Evolutionary conservation across 2,113 vertebrate species (phyloP).

Genomic region (Chunga burmeisteri): DNA sequence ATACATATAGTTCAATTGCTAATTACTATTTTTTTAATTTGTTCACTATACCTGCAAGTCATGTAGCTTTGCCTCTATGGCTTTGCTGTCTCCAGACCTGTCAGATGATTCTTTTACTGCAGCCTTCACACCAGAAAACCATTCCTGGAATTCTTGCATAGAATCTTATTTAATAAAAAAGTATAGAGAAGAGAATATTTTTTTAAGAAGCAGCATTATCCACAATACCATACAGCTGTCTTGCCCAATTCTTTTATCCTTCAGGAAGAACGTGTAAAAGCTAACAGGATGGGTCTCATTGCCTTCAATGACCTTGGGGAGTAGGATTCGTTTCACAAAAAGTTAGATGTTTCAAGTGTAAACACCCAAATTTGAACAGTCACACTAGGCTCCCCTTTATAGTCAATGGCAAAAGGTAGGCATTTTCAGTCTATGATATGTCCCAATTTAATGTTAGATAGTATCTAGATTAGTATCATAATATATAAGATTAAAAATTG

Average conservation of each 20-base stretch:
- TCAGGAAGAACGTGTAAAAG: not conserved
- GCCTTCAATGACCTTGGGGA: not conserved
- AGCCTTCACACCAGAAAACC: conserved; percentile 81
- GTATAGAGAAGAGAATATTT: not conserved
- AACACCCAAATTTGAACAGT: not conserved
- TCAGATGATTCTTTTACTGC: conserved; percentile 80
- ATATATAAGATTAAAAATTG: not conserved
- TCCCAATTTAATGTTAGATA: not conserved
- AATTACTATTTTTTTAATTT: not conserved
- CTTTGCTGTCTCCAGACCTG: conserved; percentile 80
- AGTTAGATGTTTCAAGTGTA: not conserved
- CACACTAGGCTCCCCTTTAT: not conserved
- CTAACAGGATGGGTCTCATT: not conserved
- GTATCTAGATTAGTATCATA: not conserved
- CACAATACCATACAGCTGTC: not conserved
- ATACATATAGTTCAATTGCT: not conserved
- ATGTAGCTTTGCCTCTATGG: conserved; percentile 80
- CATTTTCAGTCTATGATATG: not conserved
- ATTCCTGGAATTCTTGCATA: conserved; percentile 86
- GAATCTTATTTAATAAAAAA: conserved; percentile 76
- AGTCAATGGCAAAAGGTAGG: not conserved
- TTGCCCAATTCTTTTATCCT: not conserved
- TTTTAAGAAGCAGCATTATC: not conserved
- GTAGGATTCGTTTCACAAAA: not conserved
- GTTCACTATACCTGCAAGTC: conserved; percentile 82